These are phyloP conservation scores for Caenorhabditis latens DNA, from an alignment of 1,140 invertebrate species.

Conservation along the genomic window DNA sequence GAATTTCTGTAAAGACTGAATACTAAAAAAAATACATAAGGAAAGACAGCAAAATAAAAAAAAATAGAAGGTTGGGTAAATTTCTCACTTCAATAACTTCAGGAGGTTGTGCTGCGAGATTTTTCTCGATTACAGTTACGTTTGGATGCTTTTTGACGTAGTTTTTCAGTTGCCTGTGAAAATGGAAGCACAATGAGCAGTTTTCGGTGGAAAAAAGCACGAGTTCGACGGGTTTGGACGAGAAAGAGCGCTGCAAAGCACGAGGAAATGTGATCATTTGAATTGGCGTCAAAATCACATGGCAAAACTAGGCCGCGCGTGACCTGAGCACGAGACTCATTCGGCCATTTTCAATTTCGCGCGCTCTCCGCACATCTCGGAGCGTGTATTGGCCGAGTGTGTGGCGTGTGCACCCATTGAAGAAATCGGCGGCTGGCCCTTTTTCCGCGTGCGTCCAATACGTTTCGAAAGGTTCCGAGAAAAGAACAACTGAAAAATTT, in stretches of 20 bases:
- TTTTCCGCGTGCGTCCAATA: neutral
- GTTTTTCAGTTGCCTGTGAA: conserved; percentile 13
- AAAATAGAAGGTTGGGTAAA: neutral
- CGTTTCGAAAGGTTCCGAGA: too few species aligned
- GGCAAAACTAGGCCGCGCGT: conserved; percentile 51
- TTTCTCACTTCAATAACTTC: conserved; percentile 15
- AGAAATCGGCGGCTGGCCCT: too few species aligned
- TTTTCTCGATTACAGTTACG: neutral
- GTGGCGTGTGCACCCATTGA: neutral
- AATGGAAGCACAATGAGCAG: conserved; percentile 46
- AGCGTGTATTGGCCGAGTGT: conserved; percentile 1
- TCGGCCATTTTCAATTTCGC: conserved; percentile 47
- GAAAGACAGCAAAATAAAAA: neutral
- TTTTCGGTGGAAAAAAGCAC: conserved; percentile 38
- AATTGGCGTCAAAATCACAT: conserved; percentile 54
- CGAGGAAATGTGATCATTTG: conserved; percentile 53
- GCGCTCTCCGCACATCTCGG: conserved; percentile 11
- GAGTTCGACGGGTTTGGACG: conserved; percentile 39
- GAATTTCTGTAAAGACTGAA: conserved; percentile 1
- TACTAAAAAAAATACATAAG: neutral
- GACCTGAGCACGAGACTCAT: conserved; percentile 51
- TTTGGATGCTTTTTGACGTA: conserved; percentile 25
- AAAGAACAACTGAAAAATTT: too few species aligned
- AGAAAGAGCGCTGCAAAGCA: conserved; percentile 53
- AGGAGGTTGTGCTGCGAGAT: conserved; percentile 4